Evolutionary conservation across 2,113 vertebrate genomes (phyloP), one percentile per base, ranked within the genome.

Genomic region (Benitochromis conjunctus): DNA sequence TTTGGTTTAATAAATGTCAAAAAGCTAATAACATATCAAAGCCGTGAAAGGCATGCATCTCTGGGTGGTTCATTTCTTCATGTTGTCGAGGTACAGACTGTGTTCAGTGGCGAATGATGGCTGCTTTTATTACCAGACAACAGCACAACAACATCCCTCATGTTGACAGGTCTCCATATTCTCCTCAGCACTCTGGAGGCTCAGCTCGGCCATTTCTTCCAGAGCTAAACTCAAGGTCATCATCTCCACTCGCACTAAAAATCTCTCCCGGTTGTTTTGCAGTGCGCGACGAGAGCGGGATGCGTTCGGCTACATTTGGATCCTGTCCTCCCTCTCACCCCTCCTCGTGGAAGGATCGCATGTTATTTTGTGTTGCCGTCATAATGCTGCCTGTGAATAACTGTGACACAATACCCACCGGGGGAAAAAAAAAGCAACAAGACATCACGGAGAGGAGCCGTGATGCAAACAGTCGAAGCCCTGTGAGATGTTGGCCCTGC

Each of bases 81-180:
- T 26, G 86, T 88, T 86, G 84, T 83, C 57, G 26, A 5, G 64
- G 82, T 19, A 7, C 43, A 84, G 48, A 64, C 80, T 79, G 84
- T 86, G 85, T 88, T 86, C 80, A 79, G 86, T 31, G 7, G 85
- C 81, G 87, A 93, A 81, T 92, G 89, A 95, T 94, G 91, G 84
- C 90, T 94, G 90, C 80, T 93, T 94, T 95, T 92, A 92, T 92
- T 92, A 84, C 86, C 48, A 90, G 79, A 92, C 92, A 93, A 92
- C 84, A 84, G 81, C 86, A 51, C 62, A 8, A 76, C 88, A 74
- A 87, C 92, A 94, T 95, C 87, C 46, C 74, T 95, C 92, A 94
- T 91, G 84, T 91, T 94, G 93, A 94, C 92, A 93, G 89, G 88
- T 53, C 80, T 94, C 91, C 88, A 93, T 87, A 92, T 92, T 92